A percentile compares a stretch with the other conserved stretches of the same genome.
Conservation (phyloP, 1,140 invertebrate species). For the Eubasilissa regina region DNA sequence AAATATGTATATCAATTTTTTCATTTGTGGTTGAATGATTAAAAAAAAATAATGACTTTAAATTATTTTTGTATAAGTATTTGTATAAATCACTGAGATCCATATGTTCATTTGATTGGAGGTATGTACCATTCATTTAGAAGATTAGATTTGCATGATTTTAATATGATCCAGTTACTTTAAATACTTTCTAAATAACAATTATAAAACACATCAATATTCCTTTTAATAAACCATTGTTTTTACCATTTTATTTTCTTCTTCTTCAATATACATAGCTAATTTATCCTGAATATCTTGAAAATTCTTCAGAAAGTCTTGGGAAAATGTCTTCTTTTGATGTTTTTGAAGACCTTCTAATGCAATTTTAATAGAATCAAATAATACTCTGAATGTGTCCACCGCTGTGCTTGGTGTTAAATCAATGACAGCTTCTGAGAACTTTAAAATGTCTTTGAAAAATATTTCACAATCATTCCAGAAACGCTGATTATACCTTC, state of each 20-base stretch:
- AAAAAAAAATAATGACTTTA: too few species aligned
- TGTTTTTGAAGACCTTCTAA: conserved; percentile 65
- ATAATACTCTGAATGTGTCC: conserved; percentile 62
- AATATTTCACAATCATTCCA: conserved; percentile 67
- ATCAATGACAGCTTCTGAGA: conserved; percentile 64
- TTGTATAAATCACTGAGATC: background rate
- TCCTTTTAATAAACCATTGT: background rate
- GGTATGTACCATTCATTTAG: background rate
- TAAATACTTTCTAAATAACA: background rate
- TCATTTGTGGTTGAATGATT: too few species aligned
- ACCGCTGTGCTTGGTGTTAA: conserved; percentile 65
- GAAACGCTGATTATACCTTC: conserved; percentile 64
- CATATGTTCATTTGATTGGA: too few species aligned
- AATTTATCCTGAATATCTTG: conserved; percentile 63
- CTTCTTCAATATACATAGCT: conserved; percentile 61
- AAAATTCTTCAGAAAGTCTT: conserved; percentile 62
- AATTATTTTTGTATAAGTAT: background rate
- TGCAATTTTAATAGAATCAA: conserved; percentile 65
- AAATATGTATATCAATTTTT: too few species aligned
- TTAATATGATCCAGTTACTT: background rate
- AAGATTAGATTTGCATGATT: background rate
- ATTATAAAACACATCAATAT: background rate
- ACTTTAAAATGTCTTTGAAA: conserved; percentile 65
- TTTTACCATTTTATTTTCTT: conserved; percentile 60
- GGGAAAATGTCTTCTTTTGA: conserved; percentile 63